Evolutionary conservation across 2,888 invertebrate species (phyloP), one percentile per base, ranked within the genome.

Genomic region (Epirrhoe alternata): DNA sequence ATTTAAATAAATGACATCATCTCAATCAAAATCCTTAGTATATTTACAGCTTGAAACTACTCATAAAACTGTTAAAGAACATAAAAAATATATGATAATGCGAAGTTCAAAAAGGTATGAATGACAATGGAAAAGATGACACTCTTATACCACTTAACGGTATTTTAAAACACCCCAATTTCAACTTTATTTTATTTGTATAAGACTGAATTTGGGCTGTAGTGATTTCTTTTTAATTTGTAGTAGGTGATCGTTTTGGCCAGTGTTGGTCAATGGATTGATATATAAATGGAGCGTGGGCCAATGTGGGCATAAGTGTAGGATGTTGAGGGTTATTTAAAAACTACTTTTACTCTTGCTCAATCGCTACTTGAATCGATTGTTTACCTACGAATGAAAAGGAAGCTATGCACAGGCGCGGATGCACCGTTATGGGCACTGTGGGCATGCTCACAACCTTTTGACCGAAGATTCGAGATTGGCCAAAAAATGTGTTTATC

Each of bases 181-280:
- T 16, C 38, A 30, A 12, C 45, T 56, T 49, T 62, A 58, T 30
- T 2, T 8, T 5, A 1, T 16, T 1, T 8, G 5, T 6, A 47
- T 65, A 62, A 63, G 38, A 55, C 51, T 60, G 58, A 51, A 58
- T 55, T 54, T 64, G 4, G 54, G 14, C 35, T 52, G 61, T 58
- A 65, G 42, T 56, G 45, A 63, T 69, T 57, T 70, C 68, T 64
- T 68, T 59, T 66, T 55, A 64, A 58, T 61, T 53, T 38, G 50
- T 77, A 75, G 88, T 89, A 84, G 89, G 91, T 82, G 85, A 83
- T 64, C 68, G 74, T 86, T 91, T 89, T 89, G 91, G 89, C 75
- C 82, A 84, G 83, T 70, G 63, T 84, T 90, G 92, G 92, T 88
- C 92, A 91, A 88, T 80, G 80, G 77, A 74, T 75, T 60, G 69